A percentile compares a stretch with the other conserved stretches of the same genome.
These are phyloP conservation scores for Odontamblyopus lacepedii DNA, from an alignment of 2,797 vertebrate species.

Conservation along the genomic window DNA sequence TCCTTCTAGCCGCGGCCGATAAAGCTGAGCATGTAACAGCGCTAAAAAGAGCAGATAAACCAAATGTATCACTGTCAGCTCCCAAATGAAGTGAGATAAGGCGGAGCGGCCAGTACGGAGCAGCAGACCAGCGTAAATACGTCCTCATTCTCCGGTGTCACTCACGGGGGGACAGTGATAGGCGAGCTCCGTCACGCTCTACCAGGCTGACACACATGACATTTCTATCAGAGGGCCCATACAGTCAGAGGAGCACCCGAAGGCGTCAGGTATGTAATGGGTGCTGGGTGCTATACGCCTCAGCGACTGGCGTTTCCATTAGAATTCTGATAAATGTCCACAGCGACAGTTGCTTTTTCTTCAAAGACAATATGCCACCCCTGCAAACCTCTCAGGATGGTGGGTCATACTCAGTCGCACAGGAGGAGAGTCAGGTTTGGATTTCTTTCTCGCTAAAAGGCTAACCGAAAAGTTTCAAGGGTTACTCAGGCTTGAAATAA, in stretches of 20 bases:
- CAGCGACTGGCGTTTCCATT: not conserved
- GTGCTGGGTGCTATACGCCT: not conserved
- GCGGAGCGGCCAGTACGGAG: slow-evolving; percentile 35
- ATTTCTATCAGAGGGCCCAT: slow-evolving; percentile 3
- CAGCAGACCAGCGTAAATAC: slow-evolving; percentile 34
- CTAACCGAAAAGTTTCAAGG: not conserved
- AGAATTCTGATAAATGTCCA: slow-evolving; percentile 12
- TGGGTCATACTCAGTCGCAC: not conserved
- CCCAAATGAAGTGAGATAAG: slow-evolving; percentile 38
- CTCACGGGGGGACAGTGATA: slow-evolving; percentile 20
- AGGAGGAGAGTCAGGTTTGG: not conserved
- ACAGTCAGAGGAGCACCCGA: not conserved
- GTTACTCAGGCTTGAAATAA: not conserved
- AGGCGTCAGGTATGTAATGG: not conserved
- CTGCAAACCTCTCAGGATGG: slow-evolving; percentile 3
- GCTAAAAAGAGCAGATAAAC: slow-evolving; percentile 6
- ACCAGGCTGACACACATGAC: not conserved
- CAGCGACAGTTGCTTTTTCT: slow-evolving; percentile 1
- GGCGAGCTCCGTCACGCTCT: not conserved
- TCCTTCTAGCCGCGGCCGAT: not conserved
- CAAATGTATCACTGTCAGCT: slow-evolving; percentile 33
- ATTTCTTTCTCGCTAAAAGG: not conserved
- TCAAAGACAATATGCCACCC: slow-evolving; percentile 7
- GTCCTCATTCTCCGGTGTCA: slow-evolving; percentile 15
- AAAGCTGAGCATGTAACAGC: not conserved